Conservation (phyloP, 2,113 vertebrate species). For the Petroica traversi region DNA sequence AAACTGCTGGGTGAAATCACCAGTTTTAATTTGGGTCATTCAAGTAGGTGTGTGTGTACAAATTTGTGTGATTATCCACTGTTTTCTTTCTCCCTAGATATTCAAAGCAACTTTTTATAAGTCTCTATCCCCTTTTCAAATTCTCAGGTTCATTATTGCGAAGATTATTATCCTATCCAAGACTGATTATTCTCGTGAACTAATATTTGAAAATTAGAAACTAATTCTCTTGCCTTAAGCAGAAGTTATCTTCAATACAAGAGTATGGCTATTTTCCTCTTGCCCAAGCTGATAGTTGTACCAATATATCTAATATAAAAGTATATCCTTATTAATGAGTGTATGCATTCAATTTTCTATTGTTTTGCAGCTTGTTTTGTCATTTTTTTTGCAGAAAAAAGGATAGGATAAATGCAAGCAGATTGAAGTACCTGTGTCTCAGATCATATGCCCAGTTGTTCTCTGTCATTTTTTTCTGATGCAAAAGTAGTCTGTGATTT, state of each 20-base stretch:
- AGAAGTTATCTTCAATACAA: not conserved
- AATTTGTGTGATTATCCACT: not conserved
- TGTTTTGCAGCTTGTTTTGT: not conserved
- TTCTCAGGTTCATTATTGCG: not conserved
- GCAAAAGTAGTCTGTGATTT: not conserved
- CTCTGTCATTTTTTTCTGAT: not conserved
- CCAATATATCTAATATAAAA: no score
- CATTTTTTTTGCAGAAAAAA: not conserved
- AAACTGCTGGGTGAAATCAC: not conserved
- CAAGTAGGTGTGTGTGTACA: not conserved
- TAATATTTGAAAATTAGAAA: not conserved
- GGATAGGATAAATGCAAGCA: not conserved
- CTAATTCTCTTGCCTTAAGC: not conserved
- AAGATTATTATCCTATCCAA: not conserved
- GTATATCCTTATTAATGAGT: not conserved
- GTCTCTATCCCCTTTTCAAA: not conserved
- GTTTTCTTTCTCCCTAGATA: not conserved
- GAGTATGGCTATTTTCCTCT: not conserved
- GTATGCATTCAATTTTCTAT: not conserved
- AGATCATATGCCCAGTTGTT: not conserved
- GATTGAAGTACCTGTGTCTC: not conserved
- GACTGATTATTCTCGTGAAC: not conserved
- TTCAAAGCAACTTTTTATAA: not conserved
- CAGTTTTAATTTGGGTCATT: not conserved
- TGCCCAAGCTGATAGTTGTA: not conserved